These are phyloP conservation scores for Acleris laterana DNA, from an alignment of 2,888 invertebrate species.

Conservation along the genomic window DNA sequence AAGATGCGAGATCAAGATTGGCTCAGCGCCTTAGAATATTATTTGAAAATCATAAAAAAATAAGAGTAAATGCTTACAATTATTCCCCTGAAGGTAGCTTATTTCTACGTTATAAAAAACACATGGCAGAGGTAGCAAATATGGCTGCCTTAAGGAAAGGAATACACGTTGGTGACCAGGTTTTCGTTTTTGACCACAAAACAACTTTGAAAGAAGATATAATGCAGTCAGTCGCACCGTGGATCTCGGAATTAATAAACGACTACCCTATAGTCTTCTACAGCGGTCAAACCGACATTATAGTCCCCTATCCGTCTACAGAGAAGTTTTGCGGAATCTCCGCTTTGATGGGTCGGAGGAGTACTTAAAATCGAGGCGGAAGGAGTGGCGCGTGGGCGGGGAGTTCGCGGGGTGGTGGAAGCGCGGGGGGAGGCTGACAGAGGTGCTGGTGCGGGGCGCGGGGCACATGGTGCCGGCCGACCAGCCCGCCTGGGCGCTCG, in stretches of 20 bases:
- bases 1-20: conserved; percentile 12
- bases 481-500: conserved; percentile 86
- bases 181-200: conserved; percentile 71
- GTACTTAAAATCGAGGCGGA: conserved; percentile 82
- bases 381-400: conserved; percentile 83
- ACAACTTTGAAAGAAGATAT: conserved; percentile 84
- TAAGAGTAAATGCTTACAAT: conserved; percentile 1
- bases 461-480: conserved; percentile 89
- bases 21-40: not conserved
- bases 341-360: conserved; percentile 82
- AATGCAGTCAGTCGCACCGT: conserved; percentile 87
- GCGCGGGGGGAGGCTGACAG: conserved; percentile 84
- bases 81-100: not conserved
- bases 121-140: not conserved
- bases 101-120: too few relatives aligned
- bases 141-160: conserved; percentile 81
- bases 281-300: conserved; percentile 92
- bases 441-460: conserved; percentile 86
- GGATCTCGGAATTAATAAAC: conserved; percentile 84
- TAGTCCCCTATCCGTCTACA: conserved; percentile 90
- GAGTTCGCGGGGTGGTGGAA: conserved; percentile 87
- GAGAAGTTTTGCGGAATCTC: conserved; percentile 87
- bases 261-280: conserved; percentile 88
- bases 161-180: conserved; percentile 90
- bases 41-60: too few relatives aligned